Evolutionary conservation across 1,140 invertebrate genomes (phyloP).

Genomic region (Carposina sasakii): DNA sequence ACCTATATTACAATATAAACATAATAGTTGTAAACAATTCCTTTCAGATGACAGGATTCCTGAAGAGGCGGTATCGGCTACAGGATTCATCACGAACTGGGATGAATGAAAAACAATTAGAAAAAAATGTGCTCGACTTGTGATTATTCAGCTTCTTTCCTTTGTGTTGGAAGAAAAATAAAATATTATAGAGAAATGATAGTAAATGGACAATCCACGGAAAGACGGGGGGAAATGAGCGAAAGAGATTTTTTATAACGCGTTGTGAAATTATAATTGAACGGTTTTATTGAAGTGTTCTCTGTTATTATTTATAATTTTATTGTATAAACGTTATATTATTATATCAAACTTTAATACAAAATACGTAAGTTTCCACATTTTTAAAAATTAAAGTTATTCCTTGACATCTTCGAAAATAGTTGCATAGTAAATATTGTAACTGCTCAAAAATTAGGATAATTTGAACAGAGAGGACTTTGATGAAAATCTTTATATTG

Average conservation of each 20-base stretch:
- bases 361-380: no score
- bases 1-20: no score
- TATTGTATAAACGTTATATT: no score
- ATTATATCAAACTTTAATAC: no score
- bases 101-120: conserved; percentile 43
- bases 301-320: no score
- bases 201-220: neutral
- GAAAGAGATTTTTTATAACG: conserved; percentile 52
- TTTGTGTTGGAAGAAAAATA: conserved; percentile 10
- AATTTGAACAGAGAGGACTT: no score
- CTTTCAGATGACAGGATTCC: conserved; percentile 66
- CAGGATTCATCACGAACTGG: conserved; percentile 55
- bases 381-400: no score
- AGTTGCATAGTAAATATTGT: no score
- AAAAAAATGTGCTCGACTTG: conserved; percentile 36
- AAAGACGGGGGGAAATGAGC: conserved; percentile 21
- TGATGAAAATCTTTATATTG: no score
- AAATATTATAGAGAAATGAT: conserved; percentile 11
- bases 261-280: conserved; percentile 62
- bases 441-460: conserved; percentile 62
- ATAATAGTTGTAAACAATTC: no score
- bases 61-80: conserved; percentile 53
- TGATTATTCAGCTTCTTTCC: conserved; percentile 25
- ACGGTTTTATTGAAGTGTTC: no score
- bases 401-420: no score